Evolutionary conservation across 2,888 invertebrate species (phyloP).

Genomic region (Synanthedon myopaeformis): DNA sequence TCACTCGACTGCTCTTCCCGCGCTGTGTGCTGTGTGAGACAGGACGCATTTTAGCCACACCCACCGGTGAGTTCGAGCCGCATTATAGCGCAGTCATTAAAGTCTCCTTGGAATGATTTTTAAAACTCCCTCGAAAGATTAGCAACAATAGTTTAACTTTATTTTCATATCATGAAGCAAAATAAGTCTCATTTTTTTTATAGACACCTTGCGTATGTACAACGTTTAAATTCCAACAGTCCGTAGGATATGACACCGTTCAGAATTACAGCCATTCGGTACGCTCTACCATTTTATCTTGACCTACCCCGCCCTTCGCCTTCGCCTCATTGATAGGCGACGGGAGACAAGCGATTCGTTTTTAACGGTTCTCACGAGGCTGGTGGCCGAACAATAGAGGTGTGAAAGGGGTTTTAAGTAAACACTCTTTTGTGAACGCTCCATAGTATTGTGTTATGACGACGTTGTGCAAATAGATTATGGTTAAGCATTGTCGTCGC

Average conservation of each 20-base stretch:
- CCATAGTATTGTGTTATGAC: slow-evolving; percentile 37
- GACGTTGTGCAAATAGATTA: slow-evolving; percentile 60
- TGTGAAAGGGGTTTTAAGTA: slow-evolving; percentile 66
- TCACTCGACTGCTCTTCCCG: no score
- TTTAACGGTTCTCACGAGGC: slow-evolving; percentile 19
- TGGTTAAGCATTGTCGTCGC: slow-evolving; percentile 34
- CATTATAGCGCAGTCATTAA: no score
- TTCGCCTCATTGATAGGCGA: slow-evolving; percentile 1
- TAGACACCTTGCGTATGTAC: background rate
- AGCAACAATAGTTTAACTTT: background rate
- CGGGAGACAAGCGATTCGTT: slow-evolving; percentile 1
- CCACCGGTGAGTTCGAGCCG: no score
- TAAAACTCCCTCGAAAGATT: no score
- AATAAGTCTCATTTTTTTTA: background rate
- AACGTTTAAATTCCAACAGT: background rate
- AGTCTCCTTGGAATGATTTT: no score
- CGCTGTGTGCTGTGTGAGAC: no score
- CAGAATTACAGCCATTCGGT: slow-evolving; percentile 8
- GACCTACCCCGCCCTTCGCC: slow-evolving; percentile 2
- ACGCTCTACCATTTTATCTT: slow-evolving; percentile 1
- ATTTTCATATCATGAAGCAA: no score
- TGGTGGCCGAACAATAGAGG: slow-evolving; percentile 54
- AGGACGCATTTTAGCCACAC: no score
- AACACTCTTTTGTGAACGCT: slow-evolving; percentile 60
- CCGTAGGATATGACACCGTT: background rate